A percentile compares a stretch with the other conserved stretches of the same genome.
These are phyloP conservation scores for Mesoligia furuncula DNA, from an alignment of 2,888 invertebrate genomes.

Conservation along the genomic window DNA sequence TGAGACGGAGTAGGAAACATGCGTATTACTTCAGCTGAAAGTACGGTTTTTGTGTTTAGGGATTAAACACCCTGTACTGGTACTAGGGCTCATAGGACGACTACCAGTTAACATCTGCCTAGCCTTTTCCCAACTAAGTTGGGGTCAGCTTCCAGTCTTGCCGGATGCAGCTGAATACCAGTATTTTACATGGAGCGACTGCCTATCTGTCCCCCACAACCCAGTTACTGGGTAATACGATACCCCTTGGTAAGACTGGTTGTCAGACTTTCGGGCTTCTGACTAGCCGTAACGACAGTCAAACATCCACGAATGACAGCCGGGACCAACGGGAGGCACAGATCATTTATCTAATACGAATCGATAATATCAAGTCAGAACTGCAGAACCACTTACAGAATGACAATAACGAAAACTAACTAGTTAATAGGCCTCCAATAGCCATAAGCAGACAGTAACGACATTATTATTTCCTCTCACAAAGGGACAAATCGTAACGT, in stretches of 20 bases:
- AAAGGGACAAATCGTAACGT: constrained; percentile 53
- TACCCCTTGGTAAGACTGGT: no score
- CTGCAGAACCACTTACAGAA: constrained; percentile 22
- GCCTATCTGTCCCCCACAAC: no score
- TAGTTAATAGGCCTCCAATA: constrained; percentile 40
- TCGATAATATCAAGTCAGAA: constrained; percentile 8
- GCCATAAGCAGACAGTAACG: constrained; percentile 33
- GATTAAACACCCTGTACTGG: not conserved
- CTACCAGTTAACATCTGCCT: not conserved
- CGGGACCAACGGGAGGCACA: no score
- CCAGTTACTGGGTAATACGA: no score
- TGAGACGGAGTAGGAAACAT: not conserved
- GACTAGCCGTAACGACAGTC: no score
- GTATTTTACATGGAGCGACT: no score
- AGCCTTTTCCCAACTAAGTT: no score
- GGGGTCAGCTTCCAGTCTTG: no score
- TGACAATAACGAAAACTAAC: constrained; percentile 33
- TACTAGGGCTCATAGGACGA: not conserved
- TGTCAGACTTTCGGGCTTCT: no score
- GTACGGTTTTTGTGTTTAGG: not conserved
- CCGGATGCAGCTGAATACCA: no score
- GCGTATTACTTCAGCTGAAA: not conserved
- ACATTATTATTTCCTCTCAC: constrained; percentile 52
- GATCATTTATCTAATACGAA: not conserved
- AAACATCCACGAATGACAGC: no score